Conservation (phyloP, 2,797 vertebrate genomes). For the Macroramphosus scolopax region DNA sequence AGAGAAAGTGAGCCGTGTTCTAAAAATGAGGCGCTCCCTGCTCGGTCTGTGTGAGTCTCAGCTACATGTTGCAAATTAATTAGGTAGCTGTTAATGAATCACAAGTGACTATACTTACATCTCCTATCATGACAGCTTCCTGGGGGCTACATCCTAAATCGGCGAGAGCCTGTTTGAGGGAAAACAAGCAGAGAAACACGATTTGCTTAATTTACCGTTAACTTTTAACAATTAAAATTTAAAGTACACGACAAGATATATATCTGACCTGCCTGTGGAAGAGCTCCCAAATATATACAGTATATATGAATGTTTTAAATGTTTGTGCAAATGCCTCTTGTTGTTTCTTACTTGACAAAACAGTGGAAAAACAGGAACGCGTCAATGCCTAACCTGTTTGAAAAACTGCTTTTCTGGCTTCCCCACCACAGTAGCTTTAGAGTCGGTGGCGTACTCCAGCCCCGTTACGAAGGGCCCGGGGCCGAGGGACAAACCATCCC, state of each 20-base stretch:
- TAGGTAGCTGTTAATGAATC: constrained; percentile 7
- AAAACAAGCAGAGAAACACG: background rate
- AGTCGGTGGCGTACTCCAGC: constrained; percentile 87
- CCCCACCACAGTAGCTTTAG: constrained; percentile 86
- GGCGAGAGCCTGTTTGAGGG: constrained; percentile 77
- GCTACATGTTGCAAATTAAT: constrained; percentile 1
- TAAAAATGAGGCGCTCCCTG: background rate
- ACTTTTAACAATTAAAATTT: no score
- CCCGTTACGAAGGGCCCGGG: constrained; percentile 91
- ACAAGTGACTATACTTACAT: constrained; percentile 58
- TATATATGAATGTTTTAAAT: no score
- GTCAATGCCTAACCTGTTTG: constrained; percentile 50
- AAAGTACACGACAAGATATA: no score
- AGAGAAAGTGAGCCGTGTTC: no score
- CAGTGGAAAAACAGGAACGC: background rate
- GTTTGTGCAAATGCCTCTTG: no score
- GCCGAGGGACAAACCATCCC: constrained; percentile 90
- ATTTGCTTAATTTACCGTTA: no score
- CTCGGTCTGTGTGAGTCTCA: background rate
- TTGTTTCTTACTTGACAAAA: no score
- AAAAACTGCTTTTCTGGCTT: constrained; percentile 92
- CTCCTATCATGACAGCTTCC: constrained; percentile 94
- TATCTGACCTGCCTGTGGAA: no score
- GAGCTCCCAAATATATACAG: background rate
- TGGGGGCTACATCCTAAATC: constrained; percentile 80